Conservation (phyloP, 1,140 invertebrate genomes). For the Lordiphosa mommai region DNA sequence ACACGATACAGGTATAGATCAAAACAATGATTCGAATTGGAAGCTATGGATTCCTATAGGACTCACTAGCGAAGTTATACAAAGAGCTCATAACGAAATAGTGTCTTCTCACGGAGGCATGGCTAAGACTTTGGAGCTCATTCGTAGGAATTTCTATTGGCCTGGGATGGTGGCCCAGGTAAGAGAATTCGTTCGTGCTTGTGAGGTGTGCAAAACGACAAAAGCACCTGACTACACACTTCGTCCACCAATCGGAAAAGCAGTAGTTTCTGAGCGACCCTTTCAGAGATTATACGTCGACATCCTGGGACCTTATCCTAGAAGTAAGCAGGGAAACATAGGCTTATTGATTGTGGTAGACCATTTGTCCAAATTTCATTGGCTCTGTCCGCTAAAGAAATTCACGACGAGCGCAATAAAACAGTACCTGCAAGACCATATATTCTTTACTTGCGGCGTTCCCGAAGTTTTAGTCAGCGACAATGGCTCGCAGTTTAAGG, state of each 20-base stretch:
- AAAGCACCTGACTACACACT: not conserved
- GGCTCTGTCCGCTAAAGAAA: not conserved
- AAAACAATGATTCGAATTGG: not conserved
- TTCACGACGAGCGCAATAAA: not conserved
- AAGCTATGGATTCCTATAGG: conserved; percentile 2
- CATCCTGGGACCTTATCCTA: conserved; percentile 2
- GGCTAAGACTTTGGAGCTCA: not conserved
- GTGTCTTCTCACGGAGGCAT: not conserved
- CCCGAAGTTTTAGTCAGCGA: not conserved
- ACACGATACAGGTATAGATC: not conserved
- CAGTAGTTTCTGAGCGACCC: not conserved
- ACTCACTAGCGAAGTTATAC: not conserved
- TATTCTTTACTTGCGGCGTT: not conserved
- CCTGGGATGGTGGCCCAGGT: not conserved
- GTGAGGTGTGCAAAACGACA: not conserved
- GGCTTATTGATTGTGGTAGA: too few species aligned
- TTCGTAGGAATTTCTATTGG: conserved; percentile 7
- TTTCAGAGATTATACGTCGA: conserved; percentile 4
- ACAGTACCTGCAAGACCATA: not conserved
- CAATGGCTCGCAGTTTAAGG: too few species aligned
- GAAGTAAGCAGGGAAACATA: not conserved
- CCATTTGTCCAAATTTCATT: not conserved
- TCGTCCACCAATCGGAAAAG: not conserved
- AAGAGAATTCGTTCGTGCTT: not conserved
- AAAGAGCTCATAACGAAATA: not conserved